phyloP scores from a whole-genome alignment of 2,797 vertebrate species.

The Cuniculus paca region DNA sequence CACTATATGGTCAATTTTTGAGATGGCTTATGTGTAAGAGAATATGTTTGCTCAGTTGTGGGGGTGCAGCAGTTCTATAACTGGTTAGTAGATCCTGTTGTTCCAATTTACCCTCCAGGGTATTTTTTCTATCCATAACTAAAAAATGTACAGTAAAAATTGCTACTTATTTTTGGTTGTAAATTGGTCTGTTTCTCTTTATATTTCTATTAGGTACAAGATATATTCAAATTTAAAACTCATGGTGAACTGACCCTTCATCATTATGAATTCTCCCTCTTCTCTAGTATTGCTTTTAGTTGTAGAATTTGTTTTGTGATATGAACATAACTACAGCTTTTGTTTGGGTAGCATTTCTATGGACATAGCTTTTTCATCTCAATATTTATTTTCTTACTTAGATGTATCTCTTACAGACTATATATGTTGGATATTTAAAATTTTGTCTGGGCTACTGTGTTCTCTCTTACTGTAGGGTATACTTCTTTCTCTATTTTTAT shows the following conservation, averaged over 20 bases:
- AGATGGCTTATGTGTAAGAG: background rate
- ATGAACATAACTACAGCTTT: background rate
- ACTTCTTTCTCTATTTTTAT: background rate
- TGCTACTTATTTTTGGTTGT: background rate
- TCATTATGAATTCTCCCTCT: background rate
- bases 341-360: slow-evolving; percentile 26
- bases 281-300: background rate
- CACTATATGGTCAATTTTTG: background rate
- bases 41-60: background rate
- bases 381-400: slow-evolving; percentile 35
- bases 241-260: background rate
- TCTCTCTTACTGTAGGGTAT: background rate
- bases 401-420: background rate
- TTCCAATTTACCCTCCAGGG: background rate
- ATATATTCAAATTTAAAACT: slow-evolving; percentile 27
- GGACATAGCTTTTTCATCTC: background rate
- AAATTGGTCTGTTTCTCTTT: background rate
- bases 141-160: slow-evolving; percentile 7
- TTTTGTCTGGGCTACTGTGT: background rate
- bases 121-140: background rate
- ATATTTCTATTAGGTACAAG: background rate
- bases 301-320: background rate
- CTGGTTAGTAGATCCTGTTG: background rate
- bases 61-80: background rate
- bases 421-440: slow-evolving; percentile 11